Conservation (phyloP, 2,113 vertebrate genomes). For the Drymodes brunneopygia region DNA sequence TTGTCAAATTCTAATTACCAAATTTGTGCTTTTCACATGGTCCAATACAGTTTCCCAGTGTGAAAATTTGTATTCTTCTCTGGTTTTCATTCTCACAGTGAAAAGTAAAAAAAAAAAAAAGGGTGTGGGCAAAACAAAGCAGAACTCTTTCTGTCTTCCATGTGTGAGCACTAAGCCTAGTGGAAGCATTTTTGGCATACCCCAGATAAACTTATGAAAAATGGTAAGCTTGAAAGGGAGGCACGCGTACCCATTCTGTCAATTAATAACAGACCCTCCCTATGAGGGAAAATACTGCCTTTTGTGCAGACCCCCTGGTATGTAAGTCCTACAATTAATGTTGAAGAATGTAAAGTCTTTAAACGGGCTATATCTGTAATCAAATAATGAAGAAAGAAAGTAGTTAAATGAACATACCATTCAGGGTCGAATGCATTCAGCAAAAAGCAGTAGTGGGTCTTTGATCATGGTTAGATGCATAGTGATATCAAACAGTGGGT, state of each 20-base stretch:
- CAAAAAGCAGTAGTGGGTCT: constrained; percentile 75
- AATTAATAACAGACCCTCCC: constrained; percentile 51
- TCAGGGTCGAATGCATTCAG: constrained; percentile 71
- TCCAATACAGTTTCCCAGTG: neutral
- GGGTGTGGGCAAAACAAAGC: neutral
- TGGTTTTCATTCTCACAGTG: neutral
- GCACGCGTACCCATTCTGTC: neutral
- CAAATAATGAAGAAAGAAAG: constrained; percentile 72
- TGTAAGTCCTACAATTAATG: constrained; percentile 69
- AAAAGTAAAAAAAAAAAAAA: neutral
- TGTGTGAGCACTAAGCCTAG: neutral
- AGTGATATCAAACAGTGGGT: constrained; percentile 78
- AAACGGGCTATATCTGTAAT: constrained; percentile 73
- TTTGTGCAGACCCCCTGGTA: constrained; percentile 60
- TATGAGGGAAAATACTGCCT: constrained; percentile 29
- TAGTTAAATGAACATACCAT: constrained; percentile 71
- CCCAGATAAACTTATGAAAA: constrained; percentile 9
- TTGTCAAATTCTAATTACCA: neutral
- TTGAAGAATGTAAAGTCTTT: constrained; percentile 63
- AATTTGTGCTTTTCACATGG: constrained; percentile 24
- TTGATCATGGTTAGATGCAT: constrained; percentile 79
- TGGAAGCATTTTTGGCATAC: constrained; percentile 29
- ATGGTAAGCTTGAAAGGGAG: neutral
- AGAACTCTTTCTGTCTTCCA: neutral
- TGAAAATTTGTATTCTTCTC: neutral